Conservation (phyloP, 1,140 invertebrate genomes). For the Cotesia chilonis region DNA sequence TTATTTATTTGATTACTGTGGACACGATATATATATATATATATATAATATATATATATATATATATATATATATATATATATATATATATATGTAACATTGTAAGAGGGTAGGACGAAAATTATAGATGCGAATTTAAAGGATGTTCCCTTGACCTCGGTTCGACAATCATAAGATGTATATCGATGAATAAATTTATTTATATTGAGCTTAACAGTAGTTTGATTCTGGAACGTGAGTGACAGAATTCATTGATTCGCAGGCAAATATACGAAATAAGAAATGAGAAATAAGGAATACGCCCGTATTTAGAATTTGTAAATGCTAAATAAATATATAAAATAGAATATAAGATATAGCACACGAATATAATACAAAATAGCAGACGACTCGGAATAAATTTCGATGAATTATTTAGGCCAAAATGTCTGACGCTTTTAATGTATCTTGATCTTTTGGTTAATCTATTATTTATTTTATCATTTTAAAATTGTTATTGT, state of each 20-base stretch:
- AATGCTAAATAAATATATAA: not conserved
- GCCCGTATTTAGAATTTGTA: not conserved
- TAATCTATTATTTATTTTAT: too few relatives aligned
- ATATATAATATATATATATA: too few relatives aligned
- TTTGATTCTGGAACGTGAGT: not conserved
- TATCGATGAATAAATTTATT: not conserved
- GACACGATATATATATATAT: too few relatives aligned
- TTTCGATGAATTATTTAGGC: conserved; percentile 29
- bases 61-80: too few relatives aligned
- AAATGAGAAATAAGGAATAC: not conserved
- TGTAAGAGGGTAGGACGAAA: too few relatives aligned
- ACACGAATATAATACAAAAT: not conserved
- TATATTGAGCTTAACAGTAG: not conserved
- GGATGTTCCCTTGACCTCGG: not conserved
- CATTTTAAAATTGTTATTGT: too few relatives aligned
- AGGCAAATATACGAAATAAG: not conserved
- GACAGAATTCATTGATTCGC: conserved; percentile 29
- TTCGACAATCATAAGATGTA: not conserved
- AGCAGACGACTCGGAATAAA: not conserved
- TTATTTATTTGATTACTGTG: too few relatives aligned
- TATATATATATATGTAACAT: too few relatives aligned
- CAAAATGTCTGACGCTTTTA: not conserved
- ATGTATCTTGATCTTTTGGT: too few relatives aligned
- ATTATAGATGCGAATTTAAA: not conserved
- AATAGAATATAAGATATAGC: not conserved